Evolutionary conservation across 2,888 invertebrate species (phyloP).

Genomic region (Micoletzkya japonica): DNA sequence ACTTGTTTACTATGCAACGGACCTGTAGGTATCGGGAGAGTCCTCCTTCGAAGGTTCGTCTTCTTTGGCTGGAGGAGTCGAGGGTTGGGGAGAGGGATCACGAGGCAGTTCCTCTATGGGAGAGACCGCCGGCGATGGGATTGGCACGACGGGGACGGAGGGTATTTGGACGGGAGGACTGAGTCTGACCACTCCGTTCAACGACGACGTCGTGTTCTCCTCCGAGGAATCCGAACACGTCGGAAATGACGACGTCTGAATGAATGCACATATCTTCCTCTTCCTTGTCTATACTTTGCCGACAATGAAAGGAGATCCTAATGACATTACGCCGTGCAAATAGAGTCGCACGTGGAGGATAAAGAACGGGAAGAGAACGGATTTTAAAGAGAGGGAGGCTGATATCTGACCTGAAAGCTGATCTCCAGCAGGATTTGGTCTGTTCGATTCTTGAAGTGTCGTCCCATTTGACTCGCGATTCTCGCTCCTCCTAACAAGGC

Average conservation of each 20-base stretch:
- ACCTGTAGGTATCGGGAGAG: not conserved
- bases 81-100: not conserved
- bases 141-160: not conserved
- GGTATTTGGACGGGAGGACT: constrained; percentile 17
- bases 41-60: not conserved
- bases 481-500: constrained; percentile 60
- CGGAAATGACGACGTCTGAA: constrained; percentile 61
- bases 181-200: constrained; percentile 9
- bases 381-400: not conserved
- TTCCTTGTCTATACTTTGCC: constrained; percentile 1
- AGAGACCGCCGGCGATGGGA: constrained; percentile 4
- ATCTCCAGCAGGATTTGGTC: constrained; percentile 61
- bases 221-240: constrained; percentile 52
- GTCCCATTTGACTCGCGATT: constrained; percentile 58
- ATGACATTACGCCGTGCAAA: constrained; percentile 24
- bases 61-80: not conserved
- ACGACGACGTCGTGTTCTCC: constrained; percentile 32
- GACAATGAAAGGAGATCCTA: constrained; percentile 27
- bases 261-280: constrained; percentile 13
- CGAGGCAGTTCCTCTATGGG: not conserved
- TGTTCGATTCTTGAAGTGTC: constrained; percentile 55
- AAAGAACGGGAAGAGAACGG: not conserved
- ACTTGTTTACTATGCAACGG: no score
- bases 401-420: constrained; percentile 53
- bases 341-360: not conserved